A percentile compares a stretch with the other conserved stretches of the same genome.
phyloP scores from a whole-genome alignment of 2,888 invertebrate species.

The Drosophila subsilvestris region DNA sequence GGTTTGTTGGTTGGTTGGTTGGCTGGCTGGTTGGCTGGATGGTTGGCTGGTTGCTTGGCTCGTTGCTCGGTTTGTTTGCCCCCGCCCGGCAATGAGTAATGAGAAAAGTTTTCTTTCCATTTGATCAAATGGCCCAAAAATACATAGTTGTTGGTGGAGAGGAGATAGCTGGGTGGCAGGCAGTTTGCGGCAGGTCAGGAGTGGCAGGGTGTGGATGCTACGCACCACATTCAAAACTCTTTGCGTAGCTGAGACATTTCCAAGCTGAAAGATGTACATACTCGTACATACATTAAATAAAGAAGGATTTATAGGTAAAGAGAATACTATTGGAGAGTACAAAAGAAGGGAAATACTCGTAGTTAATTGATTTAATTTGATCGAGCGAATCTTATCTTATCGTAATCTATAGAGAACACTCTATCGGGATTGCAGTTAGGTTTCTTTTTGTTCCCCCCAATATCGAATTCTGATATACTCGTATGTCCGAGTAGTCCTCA shows the following conservation, averaged over 20 bases:
- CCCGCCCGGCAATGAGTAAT: constrained; percentile 77
- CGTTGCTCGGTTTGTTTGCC: constrained; percentile 65
- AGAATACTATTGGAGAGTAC: background rate
- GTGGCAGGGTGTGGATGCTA: constrained; percentile 43
- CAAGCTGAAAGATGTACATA: constrained; percentile 1
- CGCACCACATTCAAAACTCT: constrained; percentile 65
- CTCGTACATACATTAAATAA: constrained; percentile 10
- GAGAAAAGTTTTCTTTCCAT: constrained; percentile 78
- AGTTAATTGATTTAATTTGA: background rate
- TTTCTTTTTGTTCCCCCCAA: no score
- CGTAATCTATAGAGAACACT: background rate
- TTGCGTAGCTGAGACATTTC: constrained; percentile 26
- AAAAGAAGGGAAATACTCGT: constrained; percentile 16
- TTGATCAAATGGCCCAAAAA: constrained; percentile 76
- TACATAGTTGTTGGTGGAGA: constrained; percentile 53
- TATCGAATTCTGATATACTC: no score
- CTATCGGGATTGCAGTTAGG: background rate
- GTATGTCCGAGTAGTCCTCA: background rate
- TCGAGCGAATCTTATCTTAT: background rate
- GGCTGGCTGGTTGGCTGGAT: constrained; percentile 22
- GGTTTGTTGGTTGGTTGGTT: constrained; percentile 56
- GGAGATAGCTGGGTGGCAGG: constrained; percentile 2
- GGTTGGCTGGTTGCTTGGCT: constrained; percentile 30
- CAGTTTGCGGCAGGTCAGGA: constrained; percentile 20
- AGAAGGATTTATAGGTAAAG: constrained; percentile 27